These are phyloP conservation scores for Macaca mulatta DNA, from an alignment of 2,113 vertebrate species.

Conservation along the genomic window DNA sequence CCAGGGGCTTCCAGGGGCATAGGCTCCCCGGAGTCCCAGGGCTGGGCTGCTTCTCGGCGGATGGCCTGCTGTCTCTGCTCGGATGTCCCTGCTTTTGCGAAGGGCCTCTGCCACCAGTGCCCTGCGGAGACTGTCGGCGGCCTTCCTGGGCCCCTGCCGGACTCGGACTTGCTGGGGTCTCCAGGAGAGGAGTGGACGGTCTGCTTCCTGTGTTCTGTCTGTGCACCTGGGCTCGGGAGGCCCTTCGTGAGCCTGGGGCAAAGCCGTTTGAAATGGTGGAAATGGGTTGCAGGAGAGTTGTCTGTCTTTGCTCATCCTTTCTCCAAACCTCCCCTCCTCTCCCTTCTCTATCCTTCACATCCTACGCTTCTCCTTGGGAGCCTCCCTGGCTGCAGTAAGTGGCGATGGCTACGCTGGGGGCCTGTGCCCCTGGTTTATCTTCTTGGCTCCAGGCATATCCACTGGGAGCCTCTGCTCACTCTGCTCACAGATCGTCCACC, in stretches of 20 bases:
- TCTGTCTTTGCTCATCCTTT: not conserved
- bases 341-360: too few relatives aligned
- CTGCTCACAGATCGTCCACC: not conserved
- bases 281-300: accelerated
- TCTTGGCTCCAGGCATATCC: not conserved
- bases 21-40: not conserved
- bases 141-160: not conserved
- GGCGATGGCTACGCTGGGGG: not conserved
- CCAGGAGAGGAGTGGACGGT: not conserved
- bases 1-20: not conserved
- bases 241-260: not conserved
- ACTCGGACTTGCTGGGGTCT: not conserved
- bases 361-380: not conserved
- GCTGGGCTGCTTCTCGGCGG: not conserved
- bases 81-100: not conserved
- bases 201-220: not conserved
- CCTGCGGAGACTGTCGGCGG: accelerated
- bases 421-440: not conserved
- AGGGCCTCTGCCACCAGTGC: not conserved
- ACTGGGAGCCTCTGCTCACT: not conserved
- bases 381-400: accelerated
- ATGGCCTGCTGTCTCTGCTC: not conserved
- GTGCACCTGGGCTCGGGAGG: not conserved
- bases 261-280: accelerated
- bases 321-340: not conserved